Base-by-base conservation (phyloP, 2,113 vertebrate genomes). In the Pseudorectes ferrugineus region DNA sequence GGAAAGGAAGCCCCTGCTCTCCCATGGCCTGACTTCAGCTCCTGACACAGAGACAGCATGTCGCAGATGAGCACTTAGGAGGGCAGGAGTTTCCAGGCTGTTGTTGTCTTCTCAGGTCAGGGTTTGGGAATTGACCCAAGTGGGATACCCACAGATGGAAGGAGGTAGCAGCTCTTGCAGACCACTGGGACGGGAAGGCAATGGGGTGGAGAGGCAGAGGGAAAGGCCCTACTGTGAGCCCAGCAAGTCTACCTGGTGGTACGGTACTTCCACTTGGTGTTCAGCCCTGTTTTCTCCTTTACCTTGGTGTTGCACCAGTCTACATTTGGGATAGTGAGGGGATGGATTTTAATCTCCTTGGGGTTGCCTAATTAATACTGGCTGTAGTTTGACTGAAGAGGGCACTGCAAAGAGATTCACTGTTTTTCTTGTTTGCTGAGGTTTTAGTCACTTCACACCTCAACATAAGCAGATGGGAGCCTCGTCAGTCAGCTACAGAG, bases 171-270 rank as follows among this genome's bases (percentile, higher is more conserved):
- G 42, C 18, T 76, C 35, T 23, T 52, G 45, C 24, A 36, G 29
- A 63, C 25, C 17, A 4, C 14, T 51, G 33, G 11, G 28, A 18
- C 42, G 10, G n/a, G 66, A 57, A 62, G 4, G 7, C 31, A 28
- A 0, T 2, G 5, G 25, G 25, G 2, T 51, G 13, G 29, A 59
- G 43, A 51, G 12, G 14, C 33, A 81, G n/a, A 66, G 17, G 25
- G 15, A 51, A 73, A 59, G 33, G 46, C 26, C 23, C 16, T 68
- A 0, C 23, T 72, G 36, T 35, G 42, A 79, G 35, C 8, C 29
- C 48, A 43, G 29, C 4, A 5, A 26, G 17, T 38, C 28, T 25
- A 6, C 1, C 0, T 11, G 10, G 35, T n/a, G 15, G 5, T 33
- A 18, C 31, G 45, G 22, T 40, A 15, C 22, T 40, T 90, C 45